Evolutionary conservation across 2,113 vertebrate genomes (phyloP).

Genomic region (Spizaetus ornatus): DNA sequence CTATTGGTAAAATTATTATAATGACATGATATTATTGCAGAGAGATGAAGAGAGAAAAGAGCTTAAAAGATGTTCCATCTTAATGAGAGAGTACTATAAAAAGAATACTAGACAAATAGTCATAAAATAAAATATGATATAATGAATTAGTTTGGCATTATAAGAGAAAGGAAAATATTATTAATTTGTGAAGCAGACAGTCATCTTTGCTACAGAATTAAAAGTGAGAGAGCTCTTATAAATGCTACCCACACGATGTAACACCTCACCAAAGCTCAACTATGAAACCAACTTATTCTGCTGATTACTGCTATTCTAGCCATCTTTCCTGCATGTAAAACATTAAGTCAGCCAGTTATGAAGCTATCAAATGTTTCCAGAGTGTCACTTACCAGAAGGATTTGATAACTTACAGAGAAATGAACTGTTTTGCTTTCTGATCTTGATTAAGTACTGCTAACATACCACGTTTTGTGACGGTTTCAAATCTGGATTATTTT

Average conservation of each 20-base stretch:
- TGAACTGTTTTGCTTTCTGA: constrained; percentile 71
- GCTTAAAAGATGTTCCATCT: neutral
- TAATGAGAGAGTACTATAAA: neutral
- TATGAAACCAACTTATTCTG: constrained; percentile 65
- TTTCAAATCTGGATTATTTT: constrained; percentile 37
- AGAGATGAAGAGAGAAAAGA: neutral
- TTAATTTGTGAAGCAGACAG: constrained; percentile 59
- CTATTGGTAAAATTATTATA: neutral
- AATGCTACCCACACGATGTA: constrained; percentile 63
- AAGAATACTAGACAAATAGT: neutral
- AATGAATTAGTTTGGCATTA: constrained; percentile 26
- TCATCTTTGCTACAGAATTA: constrained; percentile 71
- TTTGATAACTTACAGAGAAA: constrained; percentile 75
- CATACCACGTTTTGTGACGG: constrained; percentile 11
- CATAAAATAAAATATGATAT: neutral
- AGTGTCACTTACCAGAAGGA: constrained; percentile 80
- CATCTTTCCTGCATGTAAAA: constrained; percentile 71
- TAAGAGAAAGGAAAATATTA: constrained; percentile 69
- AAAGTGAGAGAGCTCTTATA: constrained; percentile 68
- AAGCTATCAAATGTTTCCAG: constrained; percentile 71
- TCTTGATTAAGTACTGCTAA: constrained; percentile 57
- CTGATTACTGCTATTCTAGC: constrained; percentile 68
- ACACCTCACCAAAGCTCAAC: constrained; percentile 47
- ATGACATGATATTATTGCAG: neutral
- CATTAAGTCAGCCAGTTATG: constrained; percentile 72